phyloP scores from a whole-genome alignment of 2,888 invertebrate species.

The Listrodromus nycthemerus region DNA sequence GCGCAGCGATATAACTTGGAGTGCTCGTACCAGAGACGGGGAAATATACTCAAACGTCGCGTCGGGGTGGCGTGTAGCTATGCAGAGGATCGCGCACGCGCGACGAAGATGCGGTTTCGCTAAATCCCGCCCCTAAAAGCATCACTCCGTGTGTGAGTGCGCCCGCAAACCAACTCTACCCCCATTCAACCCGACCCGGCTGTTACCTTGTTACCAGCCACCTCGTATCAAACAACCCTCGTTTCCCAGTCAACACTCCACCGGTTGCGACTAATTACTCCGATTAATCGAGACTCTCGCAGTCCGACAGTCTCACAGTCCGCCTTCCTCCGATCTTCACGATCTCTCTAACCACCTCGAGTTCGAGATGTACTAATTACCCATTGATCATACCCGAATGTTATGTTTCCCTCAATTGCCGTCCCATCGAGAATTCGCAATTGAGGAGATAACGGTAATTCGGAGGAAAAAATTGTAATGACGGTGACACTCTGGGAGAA shows the following conservation, averaged over 20 bases:
- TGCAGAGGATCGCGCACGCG: conserved; percentile 77
- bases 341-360: conserved; percentile 35
- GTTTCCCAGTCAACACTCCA: conserved; percentile 81
- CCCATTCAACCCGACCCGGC: conserved; percentile 40
- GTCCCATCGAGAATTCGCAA: background rate
- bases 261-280: conserved; percentile 81
- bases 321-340: conserved; percentile 13
- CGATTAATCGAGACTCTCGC: conserved; percentile 77
- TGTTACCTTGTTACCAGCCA: conserved; percentile 71
- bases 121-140: conserved; percentile 78
- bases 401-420: background rate
- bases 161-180: conserved; percentile 38
- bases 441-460: background rate
- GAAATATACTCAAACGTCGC: conserved; percentile 30
- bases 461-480: background rate
- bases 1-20: conserved; percentile 17
- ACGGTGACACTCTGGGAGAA: too few relatives aligned
- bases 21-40: conserved; percentile 19
- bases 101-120: conserved; percentile 47
- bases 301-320: too few relatives aligned
- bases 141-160: conserved; percentile 43
- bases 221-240: conserved; percentile 74
- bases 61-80: conserved; percentile 23
- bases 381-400: conserved; percentile 30
- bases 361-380: conserved; percentile 51